A percentile compares a stretch with the other conserved stretches of the same genome.
phyloP scores from a whole-genome alignment of 2,888 invertebrate genomes.

The Parthenolecanium corni region DNA sequence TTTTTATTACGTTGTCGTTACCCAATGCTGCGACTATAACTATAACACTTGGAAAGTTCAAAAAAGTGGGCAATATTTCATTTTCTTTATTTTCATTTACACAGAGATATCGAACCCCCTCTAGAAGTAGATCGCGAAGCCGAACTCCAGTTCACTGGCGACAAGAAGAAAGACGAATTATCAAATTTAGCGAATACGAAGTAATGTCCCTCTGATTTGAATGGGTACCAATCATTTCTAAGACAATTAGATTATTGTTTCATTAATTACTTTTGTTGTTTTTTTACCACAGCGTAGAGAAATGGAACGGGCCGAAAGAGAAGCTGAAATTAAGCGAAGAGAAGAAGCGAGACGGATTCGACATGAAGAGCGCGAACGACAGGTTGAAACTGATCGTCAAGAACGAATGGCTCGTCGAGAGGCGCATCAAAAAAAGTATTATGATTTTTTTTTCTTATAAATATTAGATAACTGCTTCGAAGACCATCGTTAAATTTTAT shows the following conservation, averaged over 20 bases:
- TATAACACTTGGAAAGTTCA: no score
- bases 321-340: constrained; percentile 46
- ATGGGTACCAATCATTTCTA: background rate
- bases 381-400: constrained; percentile 27
- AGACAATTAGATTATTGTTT: no score
- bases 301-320: constrained; percentile 51
- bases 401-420: constrained; percentile 27
- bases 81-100: background rate
- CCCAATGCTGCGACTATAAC: no score
- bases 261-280: background rate
- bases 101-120: constrained; percentile 79
- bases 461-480: background rate
- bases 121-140: constrained; percentile 62
- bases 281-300: constrained; percentile 46
- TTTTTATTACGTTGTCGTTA: no score
- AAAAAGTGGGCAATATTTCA: no score
- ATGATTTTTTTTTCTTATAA: background rate
- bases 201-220: constrained; percentile 35
- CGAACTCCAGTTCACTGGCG: constrained; percentile 91
- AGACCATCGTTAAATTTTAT: background rate
- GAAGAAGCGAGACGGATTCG: constrained; percentile 46
- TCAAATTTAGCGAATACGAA: constrained; percentile 71
- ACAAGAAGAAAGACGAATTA: constrained; percentile 71
- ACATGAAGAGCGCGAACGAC: constrained; percentile 43
- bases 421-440: constrained; percentile 19